These are phyloP conservation scores for Platypus cylindrus DNA, from an alignment of 2,888 invertebrate species.

Conservation along the genomic window DNA sequence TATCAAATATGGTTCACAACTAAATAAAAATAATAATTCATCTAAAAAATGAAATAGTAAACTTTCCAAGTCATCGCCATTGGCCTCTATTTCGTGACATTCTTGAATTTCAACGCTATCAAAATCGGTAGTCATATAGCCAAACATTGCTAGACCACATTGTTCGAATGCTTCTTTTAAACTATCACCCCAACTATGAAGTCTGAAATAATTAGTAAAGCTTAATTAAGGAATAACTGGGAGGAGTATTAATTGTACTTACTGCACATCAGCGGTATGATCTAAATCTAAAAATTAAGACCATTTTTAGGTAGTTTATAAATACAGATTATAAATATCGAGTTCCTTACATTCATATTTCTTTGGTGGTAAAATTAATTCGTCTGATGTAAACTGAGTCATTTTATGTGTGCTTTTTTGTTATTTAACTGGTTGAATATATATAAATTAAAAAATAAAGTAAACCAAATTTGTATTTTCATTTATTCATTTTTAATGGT, in stretches of 20 bases:
- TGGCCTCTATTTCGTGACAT: slow-evolving; percentile 71
- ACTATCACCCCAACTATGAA: slow-evolving; percentile 86
- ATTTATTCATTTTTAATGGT: no score
- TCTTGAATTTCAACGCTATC: slow-evolving; percentile 69
- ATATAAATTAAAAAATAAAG: no score
- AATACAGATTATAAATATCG: slow-evolving; percentile 1
- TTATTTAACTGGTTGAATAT: no score
- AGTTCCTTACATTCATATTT: slow-evolving; percentile 79
- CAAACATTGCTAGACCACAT: slow-evolving; percentile 92
- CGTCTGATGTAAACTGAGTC: slow-evolving; percentile 41
- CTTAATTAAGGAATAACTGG: slow-evolving; percentile 1
- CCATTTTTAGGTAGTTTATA: slow-evolving; percentile 7
- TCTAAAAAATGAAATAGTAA: slow-evolving; percentile 88
- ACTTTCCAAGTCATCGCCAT: slow-evolving; percentile 78
- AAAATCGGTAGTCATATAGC: slow-evolving; percentile 93
- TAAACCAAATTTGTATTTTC: no score
- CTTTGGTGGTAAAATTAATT: slow-evolving; percentile 48
- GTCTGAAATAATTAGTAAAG: slow-evolving; percentile 36
- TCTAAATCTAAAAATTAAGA: slow-evolving; percentile 65
- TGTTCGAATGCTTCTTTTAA: slow-evolving; percentile 88
- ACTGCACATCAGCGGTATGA: slow-evolving; percentile 99
- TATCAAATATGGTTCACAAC: slow-evolving; percentile 81
- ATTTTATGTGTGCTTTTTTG: no score
- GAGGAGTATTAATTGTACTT: no score
- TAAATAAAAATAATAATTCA: slow-evolving; percentile 85